A percentile compares a stretch with the other conserved stretches of the same genome.
These are phyloP conservation scores for Eumerus sabulonum DNA, from an alignment of 2,888 invertebrate genomes.

Conservation along the genomic window DNA sequence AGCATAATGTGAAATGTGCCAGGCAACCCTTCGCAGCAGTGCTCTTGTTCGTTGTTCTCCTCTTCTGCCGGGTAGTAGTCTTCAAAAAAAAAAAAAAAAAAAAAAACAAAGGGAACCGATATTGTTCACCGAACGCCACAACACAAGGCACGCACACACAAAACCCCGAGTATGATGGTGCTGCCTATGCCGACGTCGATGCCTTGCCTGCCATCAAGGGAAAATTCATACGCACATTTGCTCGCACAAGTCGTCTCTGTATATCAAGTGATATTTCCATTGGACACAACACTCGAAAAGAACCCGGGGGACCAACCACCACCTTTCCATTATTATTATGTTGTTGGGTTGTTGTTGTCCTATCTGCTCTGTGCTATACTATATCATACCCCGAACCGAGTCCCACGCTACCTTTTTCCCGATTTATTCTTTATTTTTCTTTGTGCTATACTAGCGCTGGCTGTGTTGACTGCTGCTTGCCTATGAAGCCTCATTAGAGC, in stretches of 20 bases:
- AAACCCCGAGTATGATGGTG: too few species aligned
- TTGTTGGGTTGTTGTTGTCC: too few species aligned
- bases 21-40: slow-evolving; percentile 31
- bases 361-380: neutral
- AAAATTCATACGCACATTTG: slow-evolving; percentile 36
- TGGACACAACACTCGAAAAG: slow-evolving; percentile 42
- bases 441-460: too few species aligned
- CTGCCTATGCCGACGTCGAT: too few species aligned
- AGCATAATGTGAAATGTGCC: neutral
- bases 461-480: neutral
- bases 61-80: neutral
- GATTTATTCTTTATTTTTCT: too few species aligned
- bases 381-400: slow-evolving; percentile 27
- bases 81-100: too few species aligned
- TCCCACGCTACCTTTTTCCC: slow-evolving; percentile 16
- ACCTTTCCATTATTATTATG: slow-evolving; percentile 28
- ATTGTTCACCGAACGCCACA: slow-evolving; percentile 39
- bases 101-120: slow-evolving; percentile 43
- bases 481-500: slow-evolving; percentile 38
- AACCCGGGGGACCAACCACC: slow-evolving; percentile 42
- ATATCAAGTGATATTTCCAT: slow-evolving; percentile 58
- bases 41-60: slow-evolving; percentile 11
- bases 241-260: neutral
- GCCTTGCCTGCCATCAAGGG: neutral
- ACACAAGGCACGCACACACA: too few species aligned